These are phyloP conservation scores for Caenorhabditis sp. DNA, from an alignment of 2,888 invertebrate genomes.

Conservation along the genomic window DNA sequence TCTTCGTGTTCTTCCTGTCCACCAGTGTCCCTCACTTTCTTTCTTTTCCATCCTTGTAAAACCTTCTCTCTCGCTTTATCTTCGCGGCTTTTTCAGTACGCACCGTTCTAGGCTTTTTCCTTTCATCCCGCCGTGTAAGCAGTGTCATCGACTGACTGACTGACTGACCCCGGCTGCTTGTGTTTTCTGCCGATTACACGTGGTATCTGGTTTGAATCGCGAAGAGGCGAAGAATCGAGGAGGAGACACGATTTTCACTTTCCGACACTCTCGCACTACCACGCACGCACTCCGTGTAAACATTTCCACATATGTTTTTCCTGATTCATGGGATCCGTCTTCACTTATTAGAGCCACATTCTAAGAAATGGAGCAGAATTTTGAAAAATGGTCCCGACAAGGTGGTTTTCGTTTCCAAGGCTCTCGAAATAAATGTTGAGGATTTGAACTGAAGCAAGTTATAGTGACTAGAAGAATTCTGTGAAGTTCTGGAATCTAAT, in stretches of 20 bases:
- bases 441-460: no score
- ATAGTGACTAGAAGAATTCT: no score
- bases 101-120: constrained; percentile 35
- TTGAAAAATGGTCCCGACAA: background rate
- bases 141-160: constrained; percentile 60
- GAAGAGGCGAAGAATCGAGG: constrained; percentile 26
- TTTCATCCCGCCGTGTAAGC: constrained; percentile 53
- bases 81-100: constrained; percentile 21
- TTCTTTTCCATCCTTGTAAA: no score
- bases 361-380: background rate
- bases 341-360: constrained; percentile 2
- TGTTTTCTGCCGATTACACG: constrained; percentile 63
- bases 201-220: constrained; percentile 67
- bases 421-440: no score
- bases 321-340: constrained; percentile 8
- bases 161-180: constrained; percentile 53
- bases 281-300: constrained; percentile 40
- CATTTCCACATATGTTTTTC: constrained; percentile 45
- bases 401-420: no score
- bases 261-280: constrained; percentile 58
- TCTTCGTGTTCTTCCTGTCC: background rate
- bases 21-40: no score
- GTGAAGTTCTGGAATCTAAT: no score
- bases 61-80: background rate
- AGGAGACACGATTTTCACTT: constrained; percentile 62